Evolutionary conservation across 2,113 vertebrate species (phyloP).

Genomic region (Platysteira castanea): DNA sequence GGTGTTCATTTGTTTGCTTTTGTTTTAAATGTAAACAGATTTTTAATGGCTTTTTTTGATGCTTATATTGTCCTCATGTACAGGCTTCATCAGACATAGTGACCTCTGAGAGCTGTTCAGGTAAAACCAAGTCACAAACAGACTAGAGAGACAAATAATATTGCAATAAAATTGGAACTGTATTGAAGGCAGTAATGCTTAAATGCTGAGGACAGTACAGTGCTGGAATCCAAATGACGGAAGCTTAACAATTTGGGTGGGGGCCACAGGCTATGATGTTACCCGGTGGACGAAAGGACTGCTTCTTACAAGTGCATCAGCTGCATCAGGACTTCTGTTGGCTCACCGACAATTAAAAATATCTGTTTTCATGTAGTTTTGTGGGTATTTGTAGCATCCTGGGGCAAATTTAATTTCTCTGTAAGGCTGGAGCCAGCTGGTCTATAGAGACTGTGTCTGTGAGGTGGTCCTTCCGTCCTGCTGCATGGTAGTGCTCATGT

Average conservation of each 20-base stretch:
- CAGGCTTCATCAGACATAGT: background rate
- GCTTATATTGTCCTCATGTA: background rate
- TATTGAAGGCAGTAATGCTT: background rate
- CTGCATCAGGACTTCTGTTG: background rate
- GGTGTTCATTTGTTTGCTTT: background rate
- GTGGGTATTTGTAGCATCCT: background rate
- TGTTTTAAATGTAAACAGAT: background rate
- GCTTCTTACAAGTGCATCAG: background rate
- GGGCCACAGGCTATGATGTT: fast-evolving
- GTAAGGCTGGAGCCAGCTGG: background rate
- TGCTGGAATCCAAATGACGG: background rate
- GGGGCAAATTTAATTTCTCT: background rate
- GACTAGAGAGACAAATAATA: background rate
- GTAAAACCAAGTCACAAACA: background rate
- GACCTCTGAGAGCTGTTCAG: background rate
- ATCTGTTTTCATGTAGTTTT: background rate
- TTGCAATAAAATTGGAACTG: background rate
- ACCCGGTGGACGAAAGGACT: fast-evolving
- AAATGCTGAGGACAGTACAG: background rate
- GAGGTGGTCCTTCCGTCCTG: background rate
- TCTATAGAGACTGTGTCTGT: background rate
- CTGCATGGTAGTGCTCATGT: fast-evolving
- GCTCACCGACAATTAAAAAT: background rate
- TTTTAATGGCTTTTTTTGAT: background rate
- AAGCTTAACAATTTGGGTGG: background rate